These are phyloP conservation scores for Drosophila dunni DNA, from an alignment of 1,140 invertebrate genomes.

Conservation along the genomic window DNA sequence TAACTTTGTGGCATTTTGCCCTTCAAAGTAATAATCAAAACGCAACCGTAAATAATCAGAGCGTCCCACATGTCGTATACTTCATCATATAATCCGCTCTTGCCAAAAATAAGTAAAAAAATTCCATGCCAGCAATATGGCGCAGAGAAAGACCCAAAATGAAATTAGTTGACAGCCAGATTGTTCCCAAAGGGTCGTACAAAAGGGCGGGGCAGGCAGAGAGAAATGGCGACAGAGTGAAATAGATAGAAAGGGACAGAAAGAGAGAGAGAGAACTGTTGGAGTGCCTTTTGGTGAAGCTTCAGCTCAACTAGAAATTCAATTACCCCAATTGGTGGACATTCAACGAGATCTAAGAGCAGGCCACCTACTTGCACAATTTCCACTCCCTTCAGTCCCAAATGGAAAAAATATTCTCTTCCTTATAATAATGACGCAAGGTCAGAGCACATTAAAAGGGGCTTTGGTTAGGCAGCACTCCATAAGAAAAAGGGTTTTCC, in stretches of 20 bases:
- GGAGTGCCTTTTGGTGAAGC: constrained; percentile 23
- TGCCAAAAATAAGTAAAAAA: constrained; percentile 36
- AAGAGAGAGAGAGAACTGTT: not conserved
- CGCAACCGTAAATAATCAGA: constrained; percentile 32
- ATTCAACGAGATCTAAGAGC: constrained; percentile 16
- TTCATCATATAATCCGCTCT: constrained; percentile 53
- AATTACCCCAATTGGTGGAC: constrained; percentile 70
- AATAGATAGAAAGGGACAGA: not conserved
- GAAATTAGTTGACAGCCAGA: constrained; percentile 75
- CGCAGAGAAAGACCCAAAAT: constrained; percentile 45
- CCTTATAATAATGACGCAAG: constrained; percentile 39
- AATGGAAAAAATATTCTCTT: constrained; percentile 37
- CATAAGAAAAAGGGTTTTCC: constrained; percentile 52
- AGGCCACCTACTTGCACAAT: constrained; percentile 31
- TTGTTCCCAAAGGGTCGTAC: constrained; percentile 31
- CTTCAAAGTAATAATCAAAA: constrained; percentile 48
- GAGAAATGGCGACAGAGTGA: not conserved
- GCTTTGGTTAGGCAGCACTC: constrained; percentile 36
- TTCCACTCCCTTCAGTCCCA: constrained; percentile 8
- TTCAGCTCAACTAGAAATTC: constrained; percentile 64
- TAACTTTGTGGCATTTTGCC: constrained; percentile 1
- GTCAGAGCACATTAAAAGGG: constrained; percentile 61
- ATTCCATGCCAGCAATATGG: constrained; percentile 29
- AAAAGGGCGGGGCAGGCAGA: not conserved
- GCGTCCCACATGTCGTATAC: constrained; percentile 42